Base-by-base conservation (phyloP, 1,140 invertebrate species). In the Coptotermes formosanus region DNA sequence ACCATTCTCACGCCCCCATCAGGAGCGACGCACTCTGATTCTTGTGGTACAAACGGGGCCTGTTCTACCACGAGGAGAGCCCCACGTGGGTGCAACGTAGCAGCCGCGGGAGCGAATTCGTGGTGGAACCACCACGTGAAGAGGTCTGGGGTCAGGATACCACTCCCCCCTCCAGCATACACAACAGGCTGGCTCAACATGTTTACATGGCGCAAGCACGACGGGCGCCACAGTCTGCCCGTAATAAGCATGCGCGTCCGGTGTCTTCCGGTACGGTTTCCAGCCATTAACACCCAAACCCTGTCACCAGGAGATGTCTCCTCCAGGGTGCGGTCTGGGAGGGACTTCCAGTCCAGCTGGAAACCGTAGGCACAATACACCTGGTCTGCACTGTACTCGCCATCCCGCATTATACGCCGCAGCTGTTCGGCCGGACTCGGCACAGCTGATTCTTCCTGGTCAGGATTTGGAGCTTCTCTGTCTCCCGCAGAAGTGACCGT, bases 41-140 rank as follows among this genome's bases (percentile, higher is more conserved):
- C 90, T 0, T 89, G 83, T 0, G 91, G 91, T 0, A 92, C 86
- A 52, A 91, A 92, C 38, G 91, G 90, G 0, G 90, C 89, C 32
- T 88, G 88, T 87, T 92, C 91, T 0, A 90, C 91, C 0, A 93
- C 90, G 7, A 93, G 87, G 8, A 92, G 88, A 30, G 83, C 86
- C 0, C 91, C 92, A 0, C 91, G 91, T 11, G 90, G 88, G 86
- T 93, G 92, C 88, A 93, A 90, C 8, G 92, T 90, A 85, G 92
- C 89, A 0, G 91, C 92, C 0, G 92, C 91, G 0, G 92, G 91
- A 0, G 91, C 91, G 86, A 93, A 93, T 86, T 93, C 92, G 7
- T 90, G 89, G 44, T 91, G 91, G 82, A 93, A 92, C 92, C 92
- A 93, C 92, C 92, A 93, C 11, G 91, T 89, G 55, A 93, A 93